phyloP scores from a whole-genome alignment of 2,888 invertebrate genomes.

The Acleris emargana region DNA sequence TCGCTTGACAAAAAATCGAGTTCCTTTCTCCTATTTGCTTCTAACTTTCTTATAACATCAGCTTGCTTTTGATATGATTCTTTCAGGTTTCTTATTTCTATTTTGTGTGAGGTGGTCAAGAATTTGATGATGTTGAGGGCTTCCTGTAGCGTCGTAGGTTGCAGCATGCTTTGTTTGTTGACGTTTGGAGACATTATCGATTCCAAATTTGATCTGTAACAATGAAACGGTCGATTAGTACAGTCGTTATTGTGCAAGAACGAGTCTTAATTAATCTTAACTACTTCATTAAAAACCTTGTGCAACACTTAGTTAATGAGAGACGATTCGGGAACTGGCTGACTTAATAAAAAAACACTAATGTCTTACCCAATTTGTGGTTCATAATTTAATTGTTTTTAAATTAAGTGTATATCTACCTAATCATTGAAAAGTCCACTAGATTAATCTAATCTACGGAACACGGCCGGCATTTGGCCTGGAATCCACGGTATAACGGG shows the following conservation, averaged over 20 bases:
- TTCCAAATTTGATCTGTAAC: conserved; percentile 58
- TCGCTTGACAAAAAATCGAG: conserved; percentile 74
- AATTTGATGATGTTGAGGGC: conserved; percentile 78
- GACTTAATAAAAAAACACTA: conserved; percentile 18
- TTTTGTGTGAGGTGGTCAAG: conserved; percentile 73
- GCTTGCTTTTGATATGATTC: conserved; percentile 68
- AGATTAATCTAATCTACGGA: not conserved
- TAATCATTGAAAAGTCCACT: not conserved
- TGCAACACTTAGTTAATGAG: conserved; percentile 19
- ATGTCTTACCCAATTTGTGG: conserved; percentile 6
- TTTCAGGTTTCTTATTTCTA: conserved; percentile 70
- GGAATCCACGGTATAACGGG: conserved; percentile 12
- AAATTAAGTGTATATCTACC: not conserved
- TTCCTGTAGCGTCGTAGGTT: conserved; percentile 74
- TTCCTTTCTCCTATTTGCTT: conserved; percentile 73
- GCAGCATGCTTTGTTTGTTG: conserved; percentile 62
- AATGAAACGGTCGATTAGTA: conserved; percentile 41
- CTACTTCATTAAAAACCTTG: conserved; percentile 18
- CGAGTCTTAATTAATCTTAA: not conserved
- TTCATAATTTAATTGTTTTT: conserved; percentile 15
- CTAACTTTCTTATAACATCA: conserved; percentile 71
- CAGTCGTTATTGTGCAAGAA: conserved; percentile 37
- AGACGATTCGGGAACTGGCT: conserved; percentile 14
- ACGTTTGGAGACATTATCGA: conserved; percentile 55
- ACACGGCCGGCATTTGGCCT: not conserved